phyloP scores from a whole-genome alignment of 2,797 vertebrate genomes.

The Centroberyx gerrardi region DNA sequence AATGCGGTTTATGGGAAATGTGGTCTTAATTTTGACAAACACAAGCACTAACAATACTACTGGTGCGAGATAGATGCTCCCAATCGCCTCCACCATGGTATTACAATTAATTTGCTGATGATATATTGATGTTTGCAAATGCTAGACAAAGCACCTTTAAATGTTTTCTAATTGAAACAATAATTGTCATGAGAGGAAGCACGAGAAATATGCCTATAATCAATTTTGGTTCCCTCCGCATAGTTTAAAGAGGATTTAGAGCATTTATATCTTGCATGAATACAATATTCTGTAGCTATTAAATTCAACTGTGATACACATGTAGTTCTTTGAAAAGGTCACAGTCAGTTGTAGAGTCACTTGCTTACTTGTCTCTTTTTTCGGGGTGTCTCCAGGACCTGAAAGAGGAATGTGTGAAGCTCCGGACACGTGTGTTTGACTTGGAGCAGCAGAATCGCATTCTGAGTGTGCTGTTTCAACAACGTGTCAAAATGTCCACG shows the following conservation, averaged over 20 bases:
- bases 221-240: no score
- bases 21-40: no score
- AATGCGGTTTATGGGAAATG: no score
- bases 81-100: no score
- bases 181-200: neutral
- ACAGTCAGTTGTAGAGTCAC: neutral
- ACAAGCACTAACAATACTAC: no score
- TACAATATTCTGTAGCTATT: neutral
- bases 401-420: slow-evolving; percentile 93
- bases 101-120: no score
- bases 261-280: neutral
- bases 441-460: slow-evolving; percentile 95
- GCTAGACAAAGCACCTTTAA: no score
- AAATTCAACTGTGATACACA: slow-evolving; percentile 16
- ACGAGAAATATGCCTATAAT: neutral
- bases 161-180: no score
- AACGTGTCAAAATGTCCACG: slow-evolving; percentile 89
- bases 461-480: slow-evolving; percentile 91
- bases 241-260: neutral
- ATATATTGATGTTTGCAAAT: no score
- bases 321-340: slow-evolving; percentile 13
- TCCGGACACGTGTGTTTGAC: slow-evolving; percentile 94
- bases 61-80: no score
- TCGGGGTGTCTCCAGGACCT: slow-evolving; percentile 84
- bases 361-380: slow-evolving; percentile 6